Evolutionary conservation across 2,797 vertebrate species (phyloP), one percentile per base, ranked within the genome.

Genomic region (Muscicapa striata): DNA sequence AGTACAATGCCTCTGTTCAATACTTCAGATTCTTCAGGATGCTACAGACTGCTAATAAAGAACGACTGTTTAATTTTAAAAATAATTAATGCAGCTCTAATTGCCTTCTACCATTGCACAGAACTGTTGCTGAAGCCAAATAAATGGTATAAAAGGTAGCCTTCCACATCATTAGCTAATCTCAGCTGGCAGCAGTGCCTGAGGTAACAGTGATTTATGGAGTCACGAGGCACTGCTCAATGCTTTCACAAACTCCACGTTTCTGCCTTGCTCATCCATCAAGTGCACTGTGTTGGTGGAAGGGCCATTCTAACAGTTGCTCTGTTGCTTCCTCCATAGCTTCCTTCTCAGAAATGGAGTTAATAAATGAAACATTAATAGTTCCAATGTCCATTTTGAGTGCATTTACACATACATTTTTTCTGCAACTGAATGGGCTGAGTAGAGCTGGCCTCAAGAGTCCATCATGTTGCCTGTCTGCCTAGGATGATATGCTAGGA

Each of bases 181-280:
- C 48, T 59, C 36, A 84, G 51, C 68, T 93, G 86, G 41, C 76
- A 86, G 88, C 57, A 29, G 30, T 79, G 75, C 79, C 85, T 24
- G 43, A 38, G 51, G 59, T 1, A 38, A 51, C 68, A 46, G 26
- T n/a, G 61, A 55, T 74, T 76, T 69, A 55, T 51, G 57, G 8
- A 61, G 59, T 18, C 92, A 77, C 0, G 0, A 74, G 48, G 48
- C 45, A 15, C 9, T 26, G 52, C 69, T 80, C 41, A 6, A 1
- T 10, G 24, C 64, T 84, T 77, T 26, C 64, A 74, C 10, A 15
- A 77, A 57, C 40, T 45, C 74, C 8, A 1, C 15, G 2, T 5
- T 62, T 55, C 36, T 32, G 0, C 0, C 1, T 13, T 21, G 30
- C 43, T 70, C 58, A 15, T 4, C 10, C 10, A 91, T 30, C 68